Base-by-base conservation (phyloP, 2,797 vertebrate genomes). In the Urophycis tenuis region DNA sequence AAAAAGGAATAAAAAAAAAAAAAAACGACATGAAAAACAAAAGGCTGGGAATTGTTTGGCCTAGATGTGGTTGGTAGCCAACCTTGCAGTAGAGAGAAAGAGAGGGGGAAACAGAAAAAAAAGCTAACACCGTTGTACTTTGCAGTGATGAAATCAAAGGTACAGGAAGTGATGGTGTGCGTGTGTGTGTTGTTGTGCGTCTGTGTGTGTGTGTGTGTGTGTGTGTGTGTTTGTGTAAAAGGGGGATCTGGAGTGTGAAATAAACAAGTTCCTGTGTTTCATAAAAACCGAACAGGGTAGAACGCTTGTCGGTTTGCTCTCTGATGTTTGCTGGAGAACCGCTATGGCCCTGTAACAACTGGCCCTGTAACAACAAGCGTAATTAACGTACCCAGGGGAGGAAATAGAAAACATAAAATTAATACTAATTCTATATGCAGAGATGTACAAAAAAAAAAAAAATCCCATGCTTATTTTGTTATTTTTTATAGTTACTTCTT, bases 381-480 rank as follows among this genome's bases (percentile, higher is more conserved):
- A 91, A 92, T 91, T 90, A 91, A 83, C 83, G 17, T 89, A 91
- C 88, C 88, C 35, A 80, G 86, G 87, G 88, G 76, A 39, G 81
- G 78, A 87, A 90, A 90, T 87, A 85, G 84, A 86, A 86, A 88
- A 85, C 79, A 85, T 64, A 25, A 89, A 89, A 93, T 93, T 84
- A 89, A 91, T 85, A 89, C 85, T 90, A 91, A 91, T 91, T 87
- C 87, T 85, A 88, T 85, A 88, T 89, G 86, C 88, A 88, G 84
- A 89, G 81, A 90, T 83, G 85, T 86, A 91, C 86, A 90, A 90
- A n/a, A n/a, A n/a, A n/a, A n/a, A n/a, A n/a, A n/a, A n/a, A n/a
- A 88, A 89, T 87, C 85, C 88, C 84, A 79, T 79, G 77, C 72
- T 84, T 82, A 84, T 85, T 82, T 78, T 79, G 12, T n/a, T 71